Evolutionary conservation across 2,113 vertebrate genomes (phyloP), one percentile per base, ranked within the genome.

Genomic region (Strix aluco): DNA sequence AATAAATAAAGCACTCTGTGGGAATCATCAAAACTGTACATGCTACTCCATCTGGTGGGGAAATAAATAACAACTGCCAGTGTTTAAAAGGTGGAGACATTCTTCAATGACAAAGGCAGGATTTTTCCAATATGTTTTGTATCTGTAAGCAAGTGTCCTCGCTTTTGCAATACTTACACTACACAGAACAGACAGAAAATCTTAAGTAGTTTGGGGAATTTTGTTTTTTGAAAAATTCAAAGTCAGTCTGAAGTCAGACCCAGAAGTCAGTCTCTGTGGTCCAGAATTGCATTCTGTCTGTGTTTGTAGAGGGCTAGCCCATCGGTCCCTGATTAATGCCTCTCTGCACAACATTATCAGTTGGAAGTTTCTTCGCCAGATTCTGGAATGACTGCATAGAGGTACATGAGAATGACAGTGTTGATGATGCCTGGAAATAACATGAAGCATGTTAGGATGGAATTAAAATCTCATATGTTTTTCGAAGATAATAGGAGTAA

Each of bases 41-140:
- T 75, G 81, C 86, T 96, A 84, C 97, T 97, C 94, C 94, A 95
- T 96, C 96, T 97, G 92, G 72, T 97, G 95, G 96, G 87, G 87
- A 92, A 95, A 96, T 93, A 77, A 96, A 67, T 96, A 94, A 96
- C 90, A 85, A 86, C 90, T 94, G 66, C 42, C 26, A 86, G n/a
- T 59, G 25, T 88, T 92, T 90, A 70, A 62, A 62, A 88, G 80
- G 49, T 61, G 55, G 27, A 67, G 36, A 36, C 12, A 27, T 95
- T 83, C 47, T 66, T 80, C 65, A 46, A 3, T 93, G 20, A 74
- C 40, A 70, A 62, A 87, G 54, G 34, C 49, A 51, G 23, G 9
- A 5, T 8, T 74, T 88, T 67, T 62, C 15, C n/a, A 26, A 5
- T 57, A 12, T 58, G 2, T 81, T 80, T 62, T 75, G 30, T 55